These are phyloP conservation scores for Nematolebias whitei DNA, from an alignment of 2,113 vertebrate species.

Conservation along the genomic window DNA sequence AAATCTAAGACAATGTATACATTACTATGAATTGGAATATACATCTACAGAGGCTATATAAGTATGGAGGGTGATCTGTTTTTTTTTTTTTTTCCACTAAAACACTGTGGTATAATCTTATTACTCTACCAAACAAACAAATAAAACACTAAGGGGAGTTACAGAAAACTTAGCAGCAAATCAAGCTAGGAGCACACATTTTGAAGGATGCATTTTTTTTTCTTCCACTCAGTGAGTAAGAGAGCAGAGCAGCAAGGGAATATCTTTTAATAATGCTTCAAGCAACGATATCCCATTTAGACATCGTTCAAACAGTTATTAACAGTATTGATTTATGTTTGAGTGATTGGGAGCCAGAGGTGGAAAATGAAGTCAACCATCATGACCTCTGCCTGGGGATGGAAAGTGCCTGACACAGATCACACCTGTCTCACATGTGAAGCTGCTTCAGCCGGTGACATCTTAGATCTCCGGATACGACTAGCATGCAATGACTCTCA, in stretches of 20 bases:
- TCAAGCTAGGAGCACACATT: conserved; percentile 29
- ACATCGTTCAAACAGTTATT: conserved; percentile 83
- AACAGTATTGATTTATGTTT: conserved; percentile 85
- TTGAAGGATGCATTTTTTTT: conserved; percentile 41
- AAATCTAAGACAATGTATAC: not conserved
- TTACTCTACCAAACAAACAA: conserved; percentile 5
- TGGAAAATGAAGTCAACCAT: conserved; percentile 79
- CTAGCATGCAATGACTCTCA: conserved; percentile 50
- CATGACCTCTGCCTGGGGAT: conserved; percentile 76
- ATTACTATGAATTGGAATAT: conserved; percentile 10
- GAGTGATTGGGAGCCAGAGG: conserved; percentile 80
- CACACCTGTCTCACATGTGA: conserved; percentile 67
- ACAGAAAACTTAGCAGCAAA: conserved; percentile 19
- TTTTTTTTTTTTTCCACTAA: no score
- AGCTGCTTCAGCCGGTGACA: conserved; percentile 66
- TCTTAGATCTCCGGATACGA: conserved; percentile 70
- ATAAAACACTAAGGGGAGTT: conserved; percentile 19
- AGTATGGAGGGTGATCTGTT: not conserved
- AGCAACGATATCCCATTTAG: conserved; percentile 81
- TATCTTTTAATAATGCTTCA: conserved; percentile 75
- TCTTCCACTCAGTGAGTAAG: conserved; percentile 36
- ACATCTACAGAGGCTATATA: not conserved
- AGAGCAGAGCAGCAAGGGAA: conserved; percentile 38
- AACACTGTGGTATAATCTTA: conserved; percentile 7
- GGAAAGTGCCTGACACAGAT: conserved; percentile 77